Evolutionary conservation across 2,888 invertebrate genomes (phyloP).

Genomic region (Molorchus minor): DNA sequence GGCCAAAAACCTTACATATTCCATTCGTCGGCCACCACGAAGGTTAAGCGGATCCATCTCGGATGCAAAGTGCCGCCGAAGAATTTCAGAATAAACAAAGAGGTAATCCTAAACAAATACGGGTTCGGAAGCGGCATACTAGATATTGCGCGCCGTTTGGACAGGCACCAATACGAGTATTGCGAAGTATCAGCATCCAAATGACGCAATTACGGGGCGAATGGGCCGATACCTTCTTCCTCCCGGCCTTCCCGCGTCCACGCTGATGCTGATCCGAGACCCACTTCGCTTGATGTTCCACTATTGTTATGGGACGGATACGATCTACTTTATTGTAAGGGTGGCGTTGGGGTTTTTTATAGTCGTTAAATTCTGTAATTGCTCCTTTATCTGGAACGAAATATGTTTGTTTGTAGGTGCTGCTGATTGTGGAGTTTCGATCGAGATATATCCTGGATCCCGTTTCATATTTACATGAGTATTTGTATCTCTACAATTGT

Average conservation of each 20-base stretch:
- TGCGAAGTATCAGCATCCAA: constrained; percentile 62
- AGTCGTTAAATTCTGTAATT: constrained; percentile 35
- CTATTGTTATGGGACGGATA: constrained; percentile 44
- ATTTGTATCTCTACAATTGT: no score
- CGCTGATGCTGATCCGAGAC: constrained; percentile 40
- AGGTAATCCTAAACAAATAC: constrained; percentile 60
- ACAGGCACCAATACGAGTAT: constrained; percentile 60
- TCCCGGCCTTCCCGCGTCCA: constrained; percentile 32
- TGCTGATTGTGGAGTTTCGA: no score
- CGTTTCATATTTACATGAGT: no score
- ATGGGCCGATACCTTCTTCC: constrained; percentile 49
- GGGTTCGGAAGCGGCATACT: constrained; percentile 55
- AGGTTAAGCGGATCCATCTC: constrained; percentile 41
- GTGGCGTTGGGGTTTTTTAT: constrained; percentile 34
- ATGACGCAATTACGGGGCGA: constrained; percentile 63
- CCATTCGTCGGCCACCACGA: constrained; percentile 7
- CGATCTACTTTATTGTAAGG: constrained; percentile 44
- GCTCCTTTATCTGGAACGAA: constrained; percentile 11
- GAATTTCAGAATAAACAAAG: constrained; percentile 44
- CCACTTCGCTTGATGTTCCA: constrained; percentile 41
- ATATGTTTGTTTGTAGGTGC: no score
- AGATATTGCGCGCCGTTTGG: constrained; percentile 57
- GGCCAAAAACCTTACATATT: constrained; percentile 2
- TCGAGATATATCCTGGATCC: no score
- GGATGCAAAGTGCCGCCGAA: constrained; percentile 40